Evolutionary conservation across 2,888 invertebrate genomes (phyloP).

Genomic region (Chromoteleia sp.): DNA sequence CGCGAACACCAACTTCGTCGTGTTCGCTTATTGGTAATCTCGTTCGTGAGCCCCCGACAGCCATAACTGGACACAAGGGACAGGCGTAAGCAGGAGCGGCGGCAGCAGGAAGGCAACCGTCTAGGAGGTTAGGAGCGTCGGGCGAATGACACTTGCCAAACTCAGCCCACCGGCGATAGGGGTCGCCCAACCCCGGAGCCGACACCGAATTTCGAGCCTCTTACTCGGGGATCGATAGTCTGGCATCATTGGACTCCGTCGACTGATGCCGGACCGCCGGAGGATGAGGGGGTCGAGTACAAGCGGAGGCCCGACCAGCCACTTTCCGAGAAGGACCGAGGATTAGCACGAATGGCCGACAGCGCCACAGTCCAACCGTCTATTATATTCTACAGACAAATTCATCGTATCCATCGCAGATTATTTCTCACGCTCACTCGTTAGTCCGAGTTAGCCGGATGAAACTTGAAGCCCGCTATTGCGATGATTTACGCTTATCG

Average conservation of each 20-base stretch:
- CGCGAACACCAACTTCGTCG: constrained; percentile 48
- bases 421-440: constrained; percentile 75
- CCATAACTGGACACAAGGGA: constrained; percentile 65
- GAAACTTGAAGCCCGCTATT: constrained; percentile 29
- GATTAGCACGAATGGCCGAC: constrained; percentile 82
- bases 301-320: constrained; percentile 61
- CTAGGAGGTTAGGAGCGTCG: constrained; percentile 72
- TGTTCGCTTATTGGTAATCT: constrained; percentile 63
- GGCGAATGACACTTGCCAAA: constrained; percentile 78
- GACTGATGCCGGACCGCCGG: constrained; percentile 28
- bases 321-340: constrained; percentile 70
- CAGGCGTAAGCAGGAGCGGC: constrained; percentile 25
- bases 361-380: constrained; percentile 75
- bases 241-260: constrained; percentile 78
- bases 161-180: constrained; percentile 47
- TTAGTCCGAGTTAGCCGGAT: constrained; percentile 66
- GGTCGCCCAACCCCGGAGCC: constrained; percentile 53
- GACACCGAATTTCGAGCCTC: constrained; percentile 78
- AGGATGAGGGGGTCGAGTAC: constrained; percentile 24
- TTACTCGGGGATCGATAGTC: constrained; percentile 81
- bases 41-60: constrained; percentile 33
- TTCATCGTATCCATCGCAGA: constrained; percentile 81
- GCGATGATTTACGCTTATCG: constrained; percentile 39
- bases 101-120: constrained; percentile 34
- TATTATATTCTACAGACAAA: constrained; percentile 80